Evolutionary conservation across 2,888 invertebrate species (phyloP), one percentile per base, ranked within the genome.

Genomic region (Anodontia alba): DNA sequence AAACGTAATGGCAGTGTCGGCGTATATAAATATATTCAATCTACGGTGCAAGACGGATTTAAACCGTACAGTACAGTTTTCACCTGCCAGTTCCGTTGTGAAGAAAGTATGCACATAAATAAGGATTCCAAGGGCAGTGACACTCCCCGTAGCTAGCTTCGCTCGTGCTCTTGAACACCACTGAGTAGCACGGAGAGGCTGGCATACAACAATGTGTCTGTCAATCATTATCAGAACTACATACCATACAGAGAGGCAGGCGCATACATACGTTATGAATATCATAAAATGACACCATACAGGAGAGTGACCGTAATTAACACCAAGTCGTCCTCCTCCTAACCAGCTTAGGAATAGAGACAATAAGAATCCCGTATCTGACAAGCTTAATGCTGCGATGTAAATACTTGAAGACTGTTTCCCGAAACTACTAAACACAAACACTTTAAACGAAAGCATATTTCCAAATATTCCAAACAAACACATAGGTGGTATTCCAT

Each of bases 221-320:
- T 98, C 98, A 1, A 97, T 96, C 0, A 97, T 98, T 92, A 98
- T 98, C 0, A 97, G 96, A 3, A 97, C 97, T 29, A 97, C 97
- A 85, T 97, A 96, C 97, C 98, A 98, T 0, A 97, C 96, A 89
- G 97, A 97, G 78, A 97, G 95, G 91, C 97, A 97, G 92, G 97
- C 96, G 83, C 96, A 96, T 78, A 97, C 96, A 89, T 96, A 96
- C 36, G 89, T 87, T 57, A 88, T 76, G 83, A 81, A 86, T 3
- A 86, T 78, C 81, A 81, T 81, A 38, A 73, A 36, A 57, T 83
- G 79, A 54, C 83, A 83, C 83, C 83, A 83, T 33, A 77, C 42
- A 3, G 80, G 76, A 23, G 67, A 73, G 68, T 83, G 71, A 5
- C 80, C 80, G 33, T 83, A 83, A n/a, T 67, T 69, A 17, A 83